Evolutionary conservation across 2,888 invertebrate genomes (phyloP).

Genomic region (Pyrochroa serraticornis): DNA sequence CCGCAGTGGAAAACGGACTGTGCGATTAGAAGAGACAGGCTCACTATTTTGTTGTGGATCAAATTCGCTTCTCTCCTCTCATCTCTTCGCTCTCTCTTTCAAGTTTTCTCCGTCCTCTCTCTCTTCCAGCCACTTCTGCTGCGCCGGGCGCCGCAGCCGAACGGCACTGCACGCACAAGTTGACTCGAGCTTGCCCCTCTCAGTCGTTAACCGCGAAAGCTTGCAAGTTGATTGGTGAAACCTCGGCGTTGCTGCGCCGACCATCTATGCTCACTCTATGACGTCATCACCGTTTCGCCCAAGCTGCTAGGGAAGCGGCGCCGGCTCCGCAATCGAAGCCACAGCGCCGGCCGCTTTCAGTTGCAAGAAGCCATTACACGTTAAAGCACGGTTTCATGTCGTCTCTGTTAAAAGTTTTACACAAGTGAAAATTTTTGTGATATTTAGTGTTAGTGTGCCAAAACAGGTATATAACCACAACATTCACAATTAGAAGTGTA

Average conservation of each 20-base stretch:
- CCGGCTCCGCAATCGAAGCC: constrained; percentile 39
- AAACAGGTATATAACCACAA: constrained; percentile 52
- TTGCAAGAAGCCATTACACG: constrained; percentile 53
- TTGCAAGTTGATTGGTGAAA: constrained; percentile 45
- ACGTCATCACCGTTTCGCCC: constrained; percentile 46
- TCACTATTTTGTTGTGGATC: constrained; percentile 62
- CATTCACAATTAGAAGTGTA: constrained; percentile 4
- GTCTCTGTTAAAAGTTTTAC: constrained; percentile 51
- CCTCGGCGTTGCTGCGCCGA: constrained; percentile 41
- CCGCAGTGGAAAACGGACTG: constrained; percentile 58
- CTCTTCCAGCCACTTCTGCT: constrained; percentile 56
- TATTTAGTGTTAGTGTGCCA: constrained; percentile 59
- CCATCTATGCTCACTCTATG: constrained; percentile 43
- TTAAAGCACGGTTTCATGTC: constrained; percentile 52
- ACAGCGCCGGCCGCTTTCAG: constrained; percentile 52
- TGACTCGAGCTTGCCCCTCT: constrained; percentile 50
- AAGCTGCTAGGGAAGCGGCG: constrained; percentile 36
- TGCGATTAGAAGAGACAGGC: constrained; percentile 59
- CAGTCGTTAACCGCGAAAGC: constrained; percentile 48
- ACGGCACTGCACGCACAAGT: constrained; percentile 44
- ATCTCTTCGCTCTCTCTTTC: constrained; percentile 59
- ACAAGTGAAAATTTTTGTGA: constrained; percentile 58
- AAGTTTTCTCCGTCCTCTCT: constrained; percentile 60
- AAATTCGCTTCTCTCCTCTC: constrained; percentile 60
- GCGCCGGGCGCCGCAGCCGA: constrained; percentile 32